Evolutionary conservation across 2,113 vertebrate genomes (phyloP).

Genomic region (Genyomyrus donnyi): DNA sequence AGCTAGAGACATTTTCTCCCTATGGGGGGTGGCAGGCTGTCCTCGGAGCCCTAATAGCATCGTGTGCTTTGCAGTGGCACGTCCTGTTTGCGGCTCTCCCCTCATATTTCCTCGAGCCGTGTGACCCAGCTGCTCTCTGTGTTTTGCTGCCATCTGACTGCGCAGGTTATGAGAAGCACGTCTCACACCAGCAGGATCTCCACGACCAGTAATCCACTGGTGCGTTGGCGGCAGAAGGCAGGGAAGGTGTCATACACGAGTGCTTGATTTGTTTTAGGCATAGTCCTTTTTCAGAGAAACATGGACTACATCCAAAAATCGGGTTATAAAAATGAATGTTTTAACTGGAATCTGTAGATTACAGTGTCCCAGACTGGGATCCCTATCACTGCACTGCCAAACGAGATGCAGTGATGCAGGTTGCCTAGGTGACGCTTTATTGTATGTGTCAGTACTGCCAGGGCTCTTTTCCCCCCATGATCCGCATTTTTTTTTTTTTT

Average conservation of each 20-base stretch:
- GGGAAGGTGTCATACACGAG: background rate
- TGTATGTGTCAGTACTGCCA: background rate
- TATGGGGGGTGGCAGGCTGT: background rate
- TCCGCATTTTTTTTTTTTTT: background rate
- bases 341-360: background rate
- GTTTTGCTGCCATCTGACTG: conserved; percentile 41
- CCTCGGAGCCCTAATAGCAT: background rate
- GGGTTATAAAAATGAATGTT: background rate
- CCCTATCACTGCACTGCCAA: background rate
- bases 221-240: conserved; percentile 48
- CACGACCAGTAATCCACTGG: conserved; percentile 64
- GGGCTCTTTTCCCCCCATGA: background rate
- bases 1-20: background rate
- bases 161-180: conserved; percentile 73
- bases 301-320: background rate
- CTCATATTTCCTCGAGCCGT: background rate
- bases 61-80: background rate
- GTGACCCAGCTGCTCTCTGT: background rate
- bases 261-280: background rate
- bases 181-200: conserved; percentile 67
- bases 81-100: background rate
- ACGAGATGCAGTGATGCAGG: background rate
- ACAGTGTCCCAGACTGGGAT: background rate
- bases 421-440: background rate
- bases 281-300: background rate